Evolutionary conservation across 2,888 invertebrate genomes (phyloP), one percentile per base, ranked within the genome.

Genomic region (Penaeus monodon): DNA sequence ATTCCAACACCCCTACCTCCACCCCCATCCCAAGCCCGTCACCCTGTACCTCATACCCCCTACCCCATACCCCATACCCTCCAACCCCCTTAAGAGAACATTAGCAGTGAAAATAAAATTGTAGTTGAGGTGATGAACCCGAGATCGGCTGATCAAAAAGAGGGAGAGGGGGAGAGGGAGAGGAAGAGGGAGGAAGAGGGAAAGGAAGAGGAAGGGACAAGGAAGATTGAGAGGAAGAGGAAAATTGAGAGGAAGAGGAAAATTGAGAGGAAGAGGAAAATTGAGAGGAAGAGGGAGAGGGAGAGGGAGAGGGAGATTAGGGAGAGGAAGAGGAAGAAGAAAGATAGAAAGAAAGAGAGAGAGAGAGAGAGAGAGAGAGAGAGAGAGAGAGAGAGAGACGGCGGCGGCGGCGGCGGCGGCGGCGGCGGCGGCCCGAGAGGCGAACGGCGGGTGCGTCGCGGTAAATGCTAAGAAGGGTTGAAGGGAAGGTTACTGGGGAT

Each of bases 291-390:
- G 29, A 20, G 1, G 29, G 2, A 14, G 17, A 29, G 14, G 17
- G 3, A 0, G 20, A 3, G 3, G 17, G 29, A 3, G 1, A 17
- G 2, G 1, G 17, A 29, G 14, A 12, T 1, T 0, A 24, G 3
- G 3, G 29, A 17, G 12, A 22, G 29, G 22, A 22, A 20, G 3
- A 17, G 0, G 17, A 24, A 1, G 3, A 68, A 3, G 14, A 68
- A 29, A 24, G 14, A 3, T 17, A 17, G 2, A 17, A 24, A 0
- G 17, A 68, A 1, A 2, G 20, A 20, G n/a, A 38, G 38, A 6
- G 38, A 38, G 38, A 38, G 38, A 38, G 38, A 38, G 38, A 38
- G 38, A 38, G 8, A 38, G 38, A 6, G 38, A 38, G 8, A 38
- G 38, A 6, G 38, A 38, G 38, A 38, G 38, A 70, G 22, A 70